Percentiles rank a stretch among this genome's conserved stretches.
These are phyloP conservation scores for Empis stercorea DNA, from an alignment of 2,888 invertebrate species.

Conservation along the genomic window DNA sequence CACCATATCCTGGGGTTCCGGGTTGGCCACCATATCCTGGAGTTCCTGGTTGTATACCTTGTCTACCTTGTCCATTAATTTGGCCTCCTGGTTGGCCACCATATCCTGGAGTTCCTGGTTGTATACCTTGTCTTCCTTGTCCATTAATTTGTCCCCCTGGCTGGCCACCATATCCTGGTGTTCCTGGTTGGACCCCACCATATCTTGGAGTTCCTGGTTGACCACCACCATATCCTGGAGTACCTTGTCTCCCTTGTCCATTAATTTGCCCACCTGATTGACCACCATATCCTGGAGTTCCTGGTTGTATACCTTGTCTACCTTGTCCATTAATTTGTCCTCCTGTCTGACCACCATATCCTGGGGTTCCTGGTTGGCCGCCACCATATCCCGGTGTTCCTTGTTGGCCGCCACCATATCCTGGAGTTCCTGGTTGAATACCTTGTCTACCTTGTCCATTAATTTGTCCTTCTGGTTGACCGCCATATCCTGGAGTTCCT, in stretches of 20 bases:
- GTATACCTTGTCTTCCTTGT: background rate
- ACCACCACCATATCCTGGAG: conserved; percentile 1
- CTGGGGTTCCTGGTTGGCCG: background rate
- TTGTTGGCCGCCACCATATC: background rate
- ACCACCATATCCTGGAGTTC: background rate
- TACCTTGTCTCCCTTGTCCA: background rate
- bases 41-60: background rate
- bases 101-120: background rate
- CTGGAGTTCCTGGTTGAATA: conserved; percentile 1
- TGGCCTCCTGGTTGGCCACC: background rate
- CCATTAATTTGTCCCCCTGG: background rate
- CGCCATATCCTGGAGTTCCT: background rate
- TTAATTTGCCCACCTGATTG: background rate
- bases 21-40: background rate
- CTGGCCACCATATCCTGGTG: background rate
- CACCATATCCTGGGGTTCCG: background rate
- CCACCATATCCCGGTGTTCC: conserved; percentile 5
- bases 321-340: background rate
- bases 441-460: background rate
- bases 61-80: background rate
- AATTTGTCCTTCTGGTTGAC: background rate
- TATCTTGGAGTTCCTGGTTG: background rate
- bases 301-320: background rate
- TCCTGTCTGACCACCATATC: conserved; percentile 1
- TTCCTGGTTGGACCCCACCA: background rate